Base-by-base conservation (phyloP, 2,888 invertebrate genomes). In the Cerceris rybyensis region DNA sequence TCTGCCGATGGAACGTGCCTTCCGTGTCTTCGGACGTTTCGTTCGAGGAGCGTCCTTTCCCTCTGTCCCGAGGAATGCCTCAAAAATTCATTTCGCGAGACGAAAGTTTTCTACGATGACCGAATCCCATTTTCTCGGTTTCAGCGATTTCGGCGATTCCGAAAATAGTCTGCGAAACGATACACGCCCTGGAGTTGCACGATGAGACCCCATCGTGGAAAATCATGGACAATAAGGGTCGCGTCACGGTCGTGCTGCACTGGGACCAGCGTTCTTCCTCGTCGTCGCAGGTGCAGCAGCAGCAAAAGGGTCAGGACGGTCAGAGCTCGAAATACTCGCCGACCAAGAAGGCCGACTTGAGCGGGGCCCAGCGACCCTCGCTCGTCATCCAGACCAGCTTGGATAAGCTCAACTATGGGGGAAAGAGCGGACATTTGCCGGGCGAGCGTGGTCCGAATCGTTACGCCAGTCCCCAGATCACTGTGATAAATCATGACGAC, bases 201-300 rank as follows among this genome's bases (percentile, higher is more conserved):
- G 97, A 98, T 96, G 98, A 98, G 94, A 97, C 98, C 93, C 98
- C 98, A 92, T 97, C 98, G 94, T 98, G 98, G 98, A 98, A 98
- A 94, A 98, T 98, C 94, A 98, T 98, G 98, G 98, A 98, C 96
- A 98, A 98, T 95, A 97, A 98, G 94, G 98, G 98, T 93, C 96
- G 98, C 93, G 97, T 98, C 94, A 98, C 98, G 91, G 98, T 98
- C 94, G 98, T 98, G 93, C 94, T 98, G 93, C 98, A 98, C 94
- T 98, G 98, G 98, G 98, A 98, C 94, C 98, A 97, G 94, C 96
- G 97, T 89, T 89, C 96, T 95, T 93, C 95, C 94, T 89, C 93
- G 90, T 81, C 91, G 91, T 87, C 93, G 92, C 81, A 92, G 93
- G 87, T 89, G 89, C 93, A 86, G 88, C 93, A 93, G 80, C 95